Percentiles rank a stretch among this genome's conserved stretches.
Evolutionary conservation across 2,113 vertebrate species (phyloP).

Genomic region (Hassar affinis): DNA sequence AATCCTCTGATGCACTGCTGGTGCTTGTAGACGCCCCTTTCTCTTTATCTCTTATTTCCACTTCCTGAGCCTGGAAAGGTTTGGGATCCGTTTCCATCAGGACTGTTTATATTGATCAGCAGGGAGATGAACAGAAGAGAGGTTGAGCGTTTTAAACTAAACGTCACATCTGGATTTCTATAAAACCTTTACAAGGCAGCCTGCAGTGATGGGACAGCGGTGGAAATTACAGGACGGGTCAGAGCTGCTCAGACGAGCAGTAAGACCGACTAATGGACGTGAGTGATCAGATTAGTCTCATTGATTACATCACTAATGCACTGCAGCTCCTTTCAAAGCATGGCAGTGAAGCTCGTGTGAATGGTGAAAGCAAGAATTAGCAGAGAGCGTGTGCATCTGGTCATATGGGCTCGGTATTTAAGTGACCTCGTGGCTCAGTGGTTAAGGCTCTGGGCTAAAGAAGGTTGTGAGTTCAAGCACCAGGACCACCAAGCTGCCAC

Average conservation of each 20-base stretch:
- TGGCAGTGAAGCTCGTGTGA: neutral
- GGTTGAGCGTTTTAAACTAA: neutral
- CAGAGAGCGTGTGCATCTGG: neutral
- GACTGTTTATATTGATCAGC: conserved; percentile 3
- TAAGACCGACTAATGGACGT: conserved; percentile 13
- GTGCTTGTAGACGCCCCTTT: neutral
- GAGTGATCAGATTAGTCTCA: conserved; percentile 19
- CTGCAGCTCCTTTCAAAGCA: neutral
- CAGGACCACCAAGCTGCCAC: neutral
- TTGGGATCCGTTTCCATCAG: neutral
- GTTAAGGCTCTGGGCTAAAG: neutral
- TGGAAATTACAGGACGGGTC: neutral
- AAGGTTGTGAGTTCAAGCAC: neutral
- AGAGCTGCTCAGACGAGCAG: neutral
- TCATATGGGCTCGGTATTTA: neutral
- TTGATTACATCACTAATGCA: conserved; percentile 25
- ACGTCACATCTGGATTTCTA: neutral
- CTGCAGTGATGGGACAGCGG: neutral
- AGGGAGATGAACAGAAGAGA: neutral
- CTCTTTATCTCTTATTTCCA: neutral
- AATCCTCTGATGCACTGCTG: neutral
- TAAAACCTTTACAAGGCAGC: neutral
- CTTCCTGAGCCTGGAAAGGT: conserved; percentile 1
- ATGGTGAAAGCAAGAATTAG: neutral
- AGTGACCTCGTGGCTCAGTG: neutral